Evolutionary conservation across 2,888 invertebrate genomes (phyloP).

Genomic region (Oconnorella tubifera): DNA sequence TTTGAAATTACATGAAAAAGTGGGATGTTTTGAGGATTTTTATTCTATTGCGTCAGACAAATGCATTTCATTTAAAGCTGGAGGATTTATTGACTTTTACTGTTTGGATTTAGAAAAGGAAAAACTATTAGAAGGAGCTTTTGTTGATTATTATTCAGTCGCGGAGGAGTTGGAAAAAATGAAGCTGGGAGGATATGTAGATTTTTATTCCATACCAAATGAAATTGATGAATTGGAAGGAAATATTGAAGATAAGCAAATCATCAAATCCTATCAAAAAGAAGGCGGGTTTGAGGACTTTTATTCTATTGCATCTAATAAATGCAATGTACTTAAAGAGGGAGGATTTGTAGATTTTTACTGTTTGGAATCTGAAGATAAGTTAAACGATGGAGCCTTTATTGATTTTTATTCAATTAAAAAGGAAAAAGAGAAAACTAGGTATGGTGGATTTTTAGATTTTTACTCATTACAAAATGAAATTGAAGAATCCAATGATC

Average conservation of each 20-base stretch:
- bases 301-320: too few relatives aligned
- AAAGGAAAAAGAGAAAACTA: not conserved
- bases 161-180: not conserved
- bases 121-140: conserved; percentile 4
- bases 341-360: too few relatives aligned
- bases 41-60: too few relatives aligned
- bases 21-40: not conserved
- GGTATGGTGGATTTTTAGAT: not conserved
- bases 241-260: too few relatives aligned
- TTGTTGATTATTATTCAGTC: not conserved
- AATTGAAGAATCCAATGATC: not conserved
- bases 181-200: not conserved
- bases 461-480: conserved; percentile 1
- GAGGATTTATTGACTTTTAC: not conserved
- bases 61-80: not conserved
- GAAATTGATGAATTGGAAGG: not conserved
- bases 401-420: not conserved
- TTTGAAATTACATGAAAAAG: too few relatives aligned
- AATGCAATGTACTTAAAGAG: too few relatives aligned
- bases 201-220: conserved; percentile 1
- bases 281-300: too few relatives aligned
- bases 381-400: not conserved
- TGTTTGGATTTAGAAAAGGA: not conserved
- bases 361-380: too few relatives aligned
- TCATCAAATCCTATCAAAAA: too few relatives aligned